A percentile compares a stretch with the other conserved stretches of the same genome.
Conservation (phyloP, 1,140 invertebrate genomes). For the Phthorimaea operculella region DNA sequence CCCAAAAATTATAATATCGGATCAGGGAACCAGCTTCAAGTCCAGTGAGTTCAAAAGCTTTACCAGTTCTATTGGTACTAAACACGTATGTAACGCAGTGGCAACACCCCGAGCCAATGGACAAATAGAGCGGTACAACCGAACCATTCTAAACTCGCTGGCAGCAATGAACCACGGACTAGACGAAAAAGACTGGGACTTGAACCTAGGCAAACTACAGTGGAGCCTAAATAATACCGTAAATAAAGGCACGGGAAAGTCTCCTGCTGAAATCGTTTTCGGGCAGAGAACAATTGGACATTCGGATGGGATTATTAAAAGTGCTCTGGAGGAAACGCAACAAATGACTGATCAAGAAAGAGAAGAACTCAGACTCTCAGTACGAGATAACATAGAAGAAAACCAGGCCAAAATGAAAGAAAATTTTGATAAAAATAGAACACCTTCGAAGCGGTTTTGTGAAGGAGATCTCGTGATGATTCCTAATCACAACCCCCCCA, state of each 20-base stretch:
- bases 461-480: conserved; percentile 11
- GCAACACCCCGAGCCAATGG: conserved; percentile 11
- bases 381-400: conserved; percentile 6
- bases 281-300: conserved; percentile 7
- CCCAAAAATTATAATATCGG: conserved; percentile 7
- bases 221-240: conserved; percentile 13
- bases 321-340: neutral
- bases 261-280: conserved; percentile 9
- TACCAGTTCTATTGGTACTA: conserved; percentile 4
- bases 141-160: conserved; percentile 10
- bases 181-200: conserved; percentile 13
- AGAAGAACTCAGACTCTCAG: neutral
- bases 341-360: neutral
- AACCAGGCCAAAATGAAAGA: conserved; percentile 6
- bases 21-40: conserved; percentile 10
- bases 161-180: conserved; percentile 2
- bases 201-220: conserved; percentile 6
- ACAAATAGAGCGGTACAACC: conserved; percentile 12
- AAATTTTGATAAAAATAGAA: neutral
- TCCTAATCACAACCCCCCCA: conserved; percentile 9
- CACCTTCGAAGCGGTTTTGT: neutral
- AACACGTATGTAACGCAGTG: conserved; percentile 8
- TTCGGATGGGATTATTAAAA: neutral
- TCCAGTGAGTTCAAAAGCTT: conserved; percentile 8
- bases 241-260: conserved; percentile 9